Evolutionary conservation across 2,888 invertebrate species (phyloP).

Genomic region (Galeopsomyia nigrocyanea): DNA sequence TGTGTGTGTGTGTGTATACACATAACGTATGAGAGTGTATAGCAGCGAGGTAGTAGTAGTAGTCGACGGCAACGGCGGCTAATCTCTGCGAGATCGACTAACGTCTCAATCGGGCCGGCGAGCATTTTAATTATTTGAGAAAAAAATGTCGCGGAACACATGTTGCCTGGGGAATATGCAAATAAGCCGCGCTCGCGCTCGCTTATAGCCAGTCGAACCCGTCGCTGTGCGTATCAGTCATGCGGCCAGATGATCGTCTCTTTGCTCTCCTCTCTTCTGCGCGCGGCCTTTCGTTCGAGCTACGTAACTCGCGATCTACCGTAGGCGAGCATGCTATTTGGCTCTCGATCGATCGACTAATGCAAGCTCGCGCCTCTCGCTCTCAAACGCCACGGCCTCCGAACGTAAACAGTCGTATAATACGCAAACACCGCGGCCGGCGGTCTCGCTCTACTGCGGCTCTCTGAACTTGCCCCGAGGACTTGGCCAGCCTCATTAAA

Average conservation of each 20-base stretch:
- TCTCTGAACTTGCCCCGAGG: constrained; percentile 31
- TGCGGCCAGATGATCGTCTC: background rate
- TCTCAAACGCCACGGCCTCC: too few species aligned
- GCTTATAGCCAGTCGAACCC: constrained; percentile 29
- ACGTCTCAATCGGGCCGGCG: constrained; percentile 37
- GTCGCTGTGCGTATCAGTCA: constrained; percentile 21
- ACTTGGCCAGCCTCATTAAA: constrained; percentile 62
- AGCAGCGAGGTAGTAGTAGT: constrained; percentile 15
- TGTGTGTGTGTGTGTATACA: too few species aligned
- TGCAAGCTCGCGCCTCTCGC: too few species aligned
- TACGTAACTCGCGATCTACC: too few species aligned
- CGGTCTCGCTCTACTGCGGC: constrained; percentile 27
- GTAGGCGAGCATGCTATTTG: too few species aligned
- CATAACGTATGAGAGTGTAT: background rate
- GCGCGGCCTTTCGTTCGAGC: too few species aligned
- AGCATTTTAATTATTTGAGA: constrained; percentile 39
- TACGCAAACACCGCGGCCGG: background rate
- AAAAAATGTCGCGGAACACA: constrained; percentile 41
- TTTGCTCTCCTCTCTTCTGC: too few species aligned
- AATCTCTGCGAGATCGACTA: constrained; percentile 18
- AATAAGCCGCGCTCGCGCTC: constrained; percentile 12
- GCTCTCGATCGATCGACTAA: too few species aligned
- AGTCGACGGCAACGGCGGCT: constrained; percentile 19
- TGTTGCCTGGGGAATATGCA: constrained; percentile 40
- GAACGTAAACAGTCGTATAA: too few species aligned